Percentiles rank a stretch among this genome's conserved stretches.
Conservation (phyloP, 1,140 invertebrate species). For the Zaprionus vittiger region DNA sequence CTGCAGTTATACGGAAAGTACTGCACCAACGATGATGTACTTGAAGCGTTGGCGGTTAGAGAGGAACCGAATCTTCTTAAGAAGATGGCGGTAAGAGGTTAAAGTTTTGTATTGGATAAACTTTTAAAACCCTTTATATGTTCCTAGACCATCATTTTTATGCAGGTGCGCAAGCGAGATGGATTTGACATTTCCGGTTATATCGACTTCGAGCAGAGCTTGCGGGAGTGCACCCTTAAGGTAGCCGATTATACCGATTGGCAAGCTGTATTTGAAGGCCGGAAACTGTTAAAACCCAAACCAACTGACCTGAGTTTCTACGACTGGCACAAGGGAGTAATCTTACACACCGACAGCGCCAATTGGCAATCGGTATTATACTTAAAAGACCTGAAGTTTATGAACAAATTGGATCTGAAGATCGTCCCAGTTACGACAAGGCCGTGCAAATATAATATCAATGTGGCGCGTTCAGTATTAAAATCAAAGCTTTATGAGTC, state of each 20-base stretch:
- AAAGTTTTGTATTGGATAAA: too few species aligned
- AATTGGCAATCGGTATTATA: conserved; percentile 58
- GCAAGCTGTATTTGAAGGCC: conserved; percentile 51
- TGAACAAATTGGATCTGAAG: conserved; percentile 67
- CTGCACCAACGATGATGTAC: too few species aligned
- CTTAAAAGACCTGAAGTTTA: conserved; percentile 56
- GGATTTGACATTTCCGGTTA: conserved; percentile 69
- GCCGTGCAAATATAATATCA: conserved; percentile 6
- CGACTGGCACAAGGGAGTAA: conserved; percentile 48
- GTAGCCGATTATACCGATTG: conserved; percentile 53
- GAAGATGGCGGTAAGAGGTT: not conserved
- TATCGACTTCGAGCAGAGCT: conserved; percentile 66
- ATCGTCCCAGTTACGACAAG: conserved; percentile 46
- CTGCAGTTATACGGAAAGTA: too few species aligned
- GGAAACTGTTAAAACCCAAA: conserved; percentile 41
- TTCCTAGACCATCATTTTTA: conserved; percentile 67
- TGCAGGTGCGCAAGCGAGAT: conserved; percentile 47
- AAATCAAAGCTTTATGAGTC: conserved; percentile 30
- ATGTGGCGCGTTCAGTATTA: conserved; percentile 36
- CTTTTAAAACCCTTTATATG: not conserved
- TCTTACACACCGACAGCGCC: conserved; percentile 47
- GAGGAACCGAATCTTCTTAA: not conserved
- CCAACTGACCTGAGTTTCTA: conserved; percentile 57
- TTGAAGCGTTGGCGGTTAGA: not conserved
- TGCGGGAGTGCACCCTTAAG: conserved; percentile 32